phyloP scores from a whole-genome alignment of 2,888 invertebrate species.

The Unio delphinus region DNA sequence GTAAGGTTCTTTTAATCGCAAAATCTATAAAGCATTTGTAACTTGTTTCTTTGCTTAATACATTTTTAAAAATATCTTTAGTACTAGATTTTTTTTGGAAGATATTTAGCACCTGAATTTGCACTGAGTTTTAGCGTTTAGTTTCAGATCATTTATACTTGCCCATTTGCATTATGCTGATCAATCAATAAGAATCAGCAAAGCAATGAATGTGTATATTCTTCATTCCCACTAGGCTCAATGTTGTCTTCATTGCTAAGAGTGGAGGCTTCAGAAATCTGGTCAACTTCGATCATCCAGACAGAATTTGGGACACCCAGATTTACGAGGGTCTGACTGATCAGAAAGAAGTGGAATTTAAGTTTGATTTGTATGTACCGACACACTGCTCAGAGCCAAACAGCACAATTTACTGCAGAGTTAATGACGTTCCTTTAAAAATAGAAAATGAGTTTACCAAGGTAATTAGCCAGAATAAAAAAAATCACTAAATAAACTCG shows the following conservation, averaged over 20 bases:
- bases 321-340: conserved; percentile 4
- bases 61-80: too few relatives aligned
- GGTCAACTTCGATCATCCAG: neutral
- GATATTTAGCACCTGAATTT: too few relatives aligned
- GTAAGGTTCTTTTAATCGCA: too few relatives aligned
- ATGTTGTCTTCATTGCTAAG: conserved; percentile 14
- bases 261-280: conserved; percentile 27
- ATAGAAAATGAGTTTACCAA: conserved; percentile 12
- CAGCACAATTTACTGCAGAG: conserved; percentile 2
- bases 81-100: too few relatives aligned
- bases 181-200: too few relatives aligned
- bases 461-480: conserved; percentile 5
- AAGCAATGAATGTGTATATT: too few relatives aligned
- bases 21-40: too few relatives aligned
- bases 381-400: conserved; percentile 18
- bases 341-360: conserved; percentile 16
- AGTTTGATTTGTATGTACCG: conserved; percentile 28
- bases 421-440: conserved; percentile 8
- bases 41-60: too few relatives aligned
- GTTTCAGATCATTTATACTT: too few relatives aligned
- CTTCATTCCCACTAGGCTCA: conserved; percentile 13
- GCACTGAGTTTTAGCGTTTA: too few relatives aligned
- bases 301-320: neutral
- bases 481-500: neutral
- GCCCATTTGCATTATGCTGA: too few relatives aligned